Base-by-base conservation (phyloP, 2,888 invertebrate species). In the Dryococelus australis region DNA sequence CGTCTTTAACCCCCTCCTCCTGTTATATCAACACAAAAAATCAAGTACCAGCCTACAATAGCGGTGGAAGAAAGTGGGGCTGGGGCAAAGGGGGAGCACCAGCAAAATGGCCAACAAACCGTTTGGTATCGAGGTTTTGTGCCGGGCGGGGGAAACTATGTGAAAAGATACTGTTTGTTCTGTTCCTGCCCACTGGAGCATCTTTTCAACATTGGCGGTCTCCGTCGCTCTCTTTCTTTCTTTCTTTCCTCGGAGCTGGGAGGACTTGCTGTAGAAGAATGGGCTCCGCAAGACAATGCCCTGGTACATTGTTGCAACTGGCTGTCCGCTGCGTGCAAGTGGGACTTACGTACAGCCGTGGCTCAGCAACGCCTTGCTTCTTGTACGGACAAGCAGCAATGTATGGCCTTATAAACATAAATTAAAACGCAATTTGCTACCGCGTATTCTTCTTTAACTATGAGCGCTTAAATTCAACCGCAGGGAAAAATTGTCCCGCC, bases 11-110 rank as follows among this genome's bases (percentile, higher is more conserved):
- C 65, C 65, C 65, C 65, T 65, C 20, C 47, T 20, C 65, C 65
- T 65, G 65, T 65, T 65, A 65, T 65, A 65, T 65, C 65, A 65
- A 65, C 65, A 65, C 65, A 65, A 65, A 65, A 65, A 65, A 65
- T 65, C 65, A 65, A 65, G 65, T 65, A 65, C 65, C 65, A 20
- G 65, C 65, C 65, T n/a, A 20, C 20, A 20, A 65, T n/a, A 65
- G 65, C 1, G 65, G 24, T 1, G 51, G 13, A 51, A 20, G 51
- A 12, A 51, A 12, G 8, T 24, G 20, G 65, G 6, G 6, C 0
- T 2, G 65, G 65, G 65, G n/a, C 0, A 20, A n/a, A 9, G 65
- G 65, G 65, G 65, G 65, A 20, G 24, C 65, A 20, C 24, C 65
- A 65, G 65, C 65, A 65, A 65, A 65, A 65, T 65, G 65, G 65